These are phyloP conservation scores for Gasteruption jaculator DNA, from an alignment of 2,888 invertebrate species.

Conservation along the genomic window DNA sequence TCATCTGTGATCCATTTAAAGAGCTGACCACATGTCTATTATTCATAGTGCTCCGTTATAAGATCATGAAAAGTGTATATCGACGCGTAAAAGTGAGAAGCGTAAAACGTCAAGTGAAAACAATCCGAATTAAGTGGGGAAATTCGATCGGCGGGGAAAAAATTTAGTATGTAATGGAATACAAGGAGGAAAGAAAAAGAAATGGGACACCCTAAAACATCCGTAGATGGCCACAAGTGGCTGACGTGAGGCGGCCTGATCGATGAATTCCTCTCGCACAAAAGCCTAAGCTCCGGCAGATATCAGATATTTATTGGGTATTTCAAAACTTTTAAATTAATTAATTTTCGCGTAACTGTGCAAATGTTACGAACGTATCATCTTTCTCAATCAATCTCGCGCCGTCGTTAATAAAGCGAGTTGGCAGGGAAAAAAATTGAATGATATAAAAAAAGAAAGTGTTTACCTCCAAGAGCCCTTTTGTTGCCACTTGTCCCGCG, in stretches of 20 bases:
- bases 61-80: no score
- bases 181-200: conserved; percentile 17
- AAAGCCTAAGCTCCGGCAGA: no score
- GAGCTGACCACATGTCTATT: no score
- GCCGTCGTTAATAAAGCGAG: not conserved
- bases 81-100: not conserved
- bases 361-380: no score
- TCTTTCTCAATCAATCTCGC: not conserved
- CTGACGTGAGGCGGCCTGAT: conserved; percentile 40
- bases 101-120: not conserved
- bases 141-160: conserved; percentile 4
- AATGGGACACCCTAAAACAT: conserved; percentile 28
- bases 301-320: no score
- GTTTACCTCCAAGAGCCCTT: conserved; percentile 45
- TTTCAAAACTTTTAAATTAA: no score
- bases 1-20: no score
- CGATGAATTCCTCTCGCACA: conserved; percentile 37
- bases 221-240: conserved; percentile 46
- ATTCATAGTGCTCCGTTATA: no score
- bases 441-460: conserved; percentile 26
- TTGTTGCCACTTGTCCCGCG: conserved; percentile 38
- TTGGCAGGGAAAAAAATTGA: conserved; percentile 5
- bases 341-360: no score
- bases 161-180: conserved; percentile 1
- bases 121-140: not conserved